Evolutionary conservation across 2,113 vertebrate genomes (phyloP).

Genomic region (Chionodraco myersi): DNA sequence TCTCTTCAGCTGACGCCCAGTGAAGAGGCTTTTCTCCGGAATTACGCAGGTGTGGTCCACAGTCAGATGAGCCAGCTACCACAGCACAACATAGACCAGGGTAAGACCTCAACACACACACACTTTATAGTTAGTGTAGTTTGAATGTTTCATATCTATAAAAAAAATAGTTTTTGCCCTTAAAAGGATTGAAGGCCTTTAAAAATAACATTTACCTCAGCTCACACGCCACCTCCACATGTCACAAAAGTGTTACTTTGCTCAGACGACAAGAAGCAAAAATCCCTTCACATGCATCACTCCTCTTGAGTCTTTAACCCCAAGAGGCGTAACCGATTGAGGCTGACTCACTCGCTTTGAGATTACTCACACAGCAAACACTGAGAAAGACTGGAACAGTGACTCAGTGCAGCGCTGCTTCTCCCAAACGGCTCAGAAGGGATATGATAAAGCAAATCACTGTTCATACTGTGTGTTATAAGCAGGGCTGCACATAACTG

Average conservation of each 20-base stretch:
- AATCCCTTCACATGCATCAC: constrained; percentile 39
- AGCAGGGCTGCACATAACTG: too few species aligned
- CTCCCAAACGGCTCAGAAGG: neutral
- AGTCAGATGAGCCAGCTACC: constrained; percentile 98
- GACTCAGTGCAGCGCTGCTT: constrained; percentile 41
- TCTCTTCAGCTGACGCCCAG: constrained; percentile 90
- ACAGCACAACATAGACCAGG: constrained; percentile 98
- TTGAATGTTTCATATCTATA: too few species aligned
- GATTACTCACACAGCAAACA: constrained; percentile 58
- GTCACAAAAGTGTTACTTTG: neutral
- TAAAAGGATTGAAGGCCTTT: neutral
- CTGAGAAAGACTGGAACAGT: constrained; percentile 42
- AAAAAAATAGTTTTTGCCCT: too few species aligned
- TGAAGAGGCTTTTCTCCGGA: constrained; percentile 97
- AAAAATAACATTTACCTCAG: neutral
- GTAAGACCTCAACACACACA: constrained; percentile 77
- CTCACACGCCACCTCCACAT: constrained; percentile 4
- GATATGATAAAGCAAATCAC: constrained; percentile 10
- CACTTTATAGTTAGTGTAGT: neutral
- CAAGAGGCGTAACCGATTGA: constrained; percentile 14
- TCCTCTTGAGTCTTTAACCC: constrained; percentile 9
- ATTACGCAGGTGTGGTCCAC: constrained; percentile 94
- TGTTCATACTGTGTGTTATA: neutral
- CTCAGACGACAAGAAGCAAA: constrained; percentile 26
- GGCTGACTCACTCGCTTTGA: constrained; percentile 31